A percentile compares a stretch with the other conserved stretches of the same genome.
phyloP scores from a whole-genome alignment of 92 coral and sea anemone species.

The Porites evermanni region DNA sequence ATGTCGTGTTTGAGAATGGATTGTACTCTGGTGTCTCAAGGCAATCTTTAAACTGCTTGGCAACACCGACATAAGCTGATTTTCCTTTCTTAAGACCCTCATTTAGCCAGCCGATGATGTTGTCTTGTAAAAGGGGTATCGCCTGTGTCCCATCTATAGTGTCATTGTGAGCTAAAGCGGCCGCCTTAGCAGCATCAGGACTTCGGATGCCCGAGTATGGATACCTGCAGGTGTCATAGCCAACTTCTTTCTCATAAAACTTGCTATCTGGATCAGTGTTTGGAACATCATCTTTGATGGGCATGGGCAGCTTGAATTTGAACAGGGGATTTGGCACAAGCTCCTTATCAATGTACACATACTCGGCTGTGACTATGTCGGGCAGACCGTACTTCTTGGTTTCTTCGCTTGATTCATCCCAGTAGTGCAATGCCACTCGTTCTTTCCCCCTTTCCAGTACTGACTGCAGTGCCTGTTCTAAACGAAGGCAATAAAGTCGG shows the following conservation, averaged over 20 bases:
- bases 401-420: constrained; percentile 55
- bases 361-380: constrained; percentile 42
- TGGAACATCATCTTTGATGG: constrained; percentile 19
- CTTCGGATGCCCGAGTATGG: constrained; percentile 46
- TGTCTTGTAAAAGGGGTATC: constrained; percentile 24
- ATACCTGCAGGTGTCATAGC: constrained; percentile 43
- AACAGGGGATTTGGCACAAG: constrained; percentile 44
- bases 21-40: constrained; percentile 36
- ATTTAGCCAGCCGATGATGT: constrained; percentile 26
- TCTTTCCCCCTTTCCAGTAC: constrained; percentile 38
- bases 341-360: constrained; percentile 36
- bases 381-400: constrained; percentile 46
- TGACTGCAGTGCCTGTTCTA: constrained; percentile 44
- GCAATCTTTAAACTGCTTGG: constrained; percentile 28
- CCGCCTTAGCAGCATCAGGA: constrained; percentile 35
- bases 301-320: constrained; percentile 32
- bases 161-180: constrained; percentile 23
- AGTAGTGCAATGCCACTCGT: constrained; percentile 54
- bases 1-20: constrained; percentile 39
- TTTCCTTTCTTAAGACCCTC: too few relatives aligned
- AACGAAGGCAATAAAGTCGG: constrained; percentile 42
- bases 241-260: constrained; percentile 42
- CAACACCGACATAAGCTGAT: neutral
- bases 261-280: constrained; percentile 5
- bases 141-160: neutral